Percentiles rank a stretch among this genome's conserved stretches.
phyloP scores from a whole-genome alignment of 2,888 invertebrate genomes.

The Trimorus sp. region DNA sequence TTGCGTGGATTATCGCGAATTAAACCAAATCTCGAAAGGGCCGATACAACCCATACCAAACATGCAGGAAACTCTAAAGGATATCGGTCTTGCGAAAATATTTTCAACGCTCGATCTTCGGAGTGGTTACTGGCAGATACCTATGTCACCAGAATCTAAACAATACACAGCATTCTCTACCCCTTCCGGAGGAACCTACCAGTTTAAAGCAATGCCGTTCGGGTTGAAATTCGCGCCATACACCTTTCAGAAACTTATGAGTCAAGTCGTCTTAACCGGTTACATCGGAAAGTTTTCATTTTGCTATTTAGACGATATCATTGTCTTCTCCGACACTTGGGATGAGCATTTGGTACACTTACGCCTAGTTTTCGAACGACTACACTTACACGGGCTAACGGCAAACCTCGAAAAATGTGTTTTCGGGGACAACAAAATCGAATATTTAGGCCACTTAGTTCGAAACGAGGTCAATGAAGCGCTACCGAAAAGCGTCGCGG shows the following conservation, averaged over 20 bases:
- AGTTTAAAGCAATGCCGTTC: constrained; percentile 71
- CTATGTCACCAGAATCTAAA: constrained; percentile 31
- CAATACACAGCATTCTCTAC: neutral
- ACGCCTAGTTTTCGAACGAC: constrained; percentile 10
- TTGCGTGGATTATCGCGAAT: constrained; percentile 60
- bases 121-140: constrained; percentile 69
- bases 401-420: constrained; percentile 15
- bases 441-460: constrained; percentile 31
- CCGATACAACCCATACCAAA: constrained; percentile 6
- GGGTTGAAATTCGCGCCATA: constrained; percentile 69
- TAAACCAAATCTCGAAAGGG: constrained; percentile 33
- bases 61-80: constrained; percentile 32
- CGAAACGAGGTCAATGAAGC: constrained; percentile 14
- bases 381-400: constrained; percentile 15
- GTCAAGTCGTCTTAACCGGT: constrained; percentile 62
- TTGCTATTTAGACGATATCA: constrained; percentile 10
- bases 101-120: constrained; percentile 70
- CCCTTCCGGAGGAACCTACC: constrained; percentile 49
- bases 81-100: constrained; percentile 52
- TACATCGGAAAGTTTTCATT: constrained; percentile 53
- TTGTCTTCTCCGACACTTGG: constrained; percentile 49
- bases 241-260: constrained; percentile 69
- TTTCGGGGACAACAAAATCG: constrained; percentile 10
- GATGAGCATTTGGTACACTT: constrained; percentile 57
- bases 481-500: constrained; percentile 18